Evolutionary conservation across 1,140 invertebrate genomes (phyloP), one percentile per base, ranked within the genome.

Genomic region (Pachypsylla venusta): DNA sequence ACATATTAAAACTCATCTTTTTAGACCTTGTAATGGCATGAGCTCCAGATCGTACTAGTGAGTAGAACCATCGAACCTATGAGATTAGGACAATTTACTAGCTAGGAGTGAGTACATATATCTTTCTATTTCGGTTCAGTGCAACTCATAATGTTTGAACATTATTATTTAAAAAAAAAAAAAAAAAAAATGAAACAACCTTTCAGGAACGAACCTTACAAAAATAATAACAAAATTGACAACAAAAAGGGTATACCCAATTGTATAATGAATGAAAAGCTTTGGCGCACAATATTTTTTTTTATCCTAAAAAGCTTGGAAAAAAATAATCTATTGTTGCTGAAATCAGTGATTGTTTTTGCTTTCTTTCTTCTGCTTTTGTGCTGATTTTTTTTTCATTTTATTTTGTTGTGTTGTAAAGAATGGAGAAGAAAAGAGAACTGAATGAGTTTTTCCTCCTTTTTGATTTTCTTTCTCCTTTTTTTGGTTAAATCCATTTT

Each of bases 281-380:
- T 48, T 4, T 35, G 7, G 16, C 42, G 22, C n/a, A n/a, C n/a
- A n/a, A n/a, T n/a, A 5, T 48, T 48, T 48, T 48, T 48, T 19
- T 22, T 3, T 22, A 22, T 7, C 30, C 10, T 16, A n/a, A 48
- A 48, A 48, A 48, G 42, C 42, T 48, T 22, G 16, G 42, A 48
- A 48, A 48, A n/a, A 48, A 48, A 22, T 48, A 48, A 48, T 48
- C 42, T 48, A 48, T 48, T 48, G 42, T 48, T 48, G n/a, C 42
- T 7, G 22, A 4, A 19, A 48, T 19, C 42, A 48, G 42, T 22
- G 42, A 48, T 48, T 48, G 42, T 48, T 48, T 48, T 48, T 48
- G 5, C 16, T 48, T 48, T 48, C 42, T 48, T 10, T 48, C 42
- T 48, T 48, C 22, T 48, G 42, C 22, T 4, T 19, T n/a, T 35